Conservation (phyloP, 2,888 invertebrate species). For the Caenorhabditis macrosperma region DNA sequence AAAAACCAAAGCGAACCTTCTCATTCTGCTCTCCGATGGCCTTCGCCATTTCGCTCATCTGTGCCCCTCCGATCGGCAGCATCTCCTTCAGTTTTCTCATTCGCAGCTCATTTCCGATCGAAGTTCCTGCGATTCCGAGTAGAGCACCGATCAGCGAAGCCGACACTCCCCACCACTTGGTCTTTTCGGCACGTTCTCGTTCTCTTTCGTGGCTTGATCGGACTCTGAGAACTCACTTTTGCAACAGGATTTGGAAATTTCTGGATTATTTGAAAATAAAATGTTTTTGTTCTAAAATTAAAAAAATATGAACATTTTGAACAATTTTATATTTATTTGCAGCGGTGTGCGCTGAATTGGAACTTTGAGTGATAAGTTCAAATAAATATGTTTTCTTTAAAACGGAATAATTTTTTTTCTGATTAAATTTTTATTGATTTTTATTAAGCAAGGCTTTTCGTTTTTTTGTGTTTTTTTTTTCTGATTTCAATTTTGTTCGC, state of each 20-base stretch:
- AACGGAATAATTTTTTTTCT: not conserved
- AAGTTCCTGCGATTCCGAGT: slow-evolving; percentile 84
- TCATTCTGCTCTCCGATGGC: slow-evolving; percentile 67
- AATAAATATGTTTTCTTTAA: too few species aligned
- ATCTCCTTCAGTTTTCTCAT: slow-evolving; percentile 75
- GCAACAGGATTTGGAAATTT: not conserved
- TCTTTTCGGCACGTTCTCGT: slow-evolving; percentile 87
- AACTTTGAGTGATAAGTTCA: too few species aligned
- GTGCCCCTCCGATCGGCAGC: slow-evolving; percentile 67
- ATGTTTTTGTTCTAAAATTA: too few species aligned
- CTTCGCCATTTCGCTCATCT: slow-evolving; percentile 67
- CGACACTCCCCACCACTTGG: slow-evolving; percentile 89
- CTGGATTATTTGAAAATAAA: not conserved
- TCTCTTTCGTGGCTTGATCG: slow-evolving; percentile 90
- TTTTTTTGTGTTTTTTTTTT: too few species aligned
- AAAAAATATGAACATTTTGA: too few species aligned
- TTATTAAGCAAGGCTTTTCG: too few species aligned
- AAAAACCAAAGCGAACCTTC: slow-evolving; percentile 34
- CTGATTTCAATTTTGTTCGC: too few species aligned
- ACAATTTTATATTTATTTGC: too few species aligned
- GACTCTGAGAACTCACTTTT: slow-evolving; percentile 81
- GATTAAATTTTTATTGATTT: not conserved
- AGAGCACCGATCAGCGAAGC: slow-evolving; percentile 85
- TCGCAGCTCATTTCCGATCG: slow-evolving; percentile 75
- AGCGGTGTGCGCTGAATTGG: too few species aligned